Evolutionary conservation across 92 coral and sea anemone species (phyloP).

Genomic region (Parazoanthus swiftii): DNA sequence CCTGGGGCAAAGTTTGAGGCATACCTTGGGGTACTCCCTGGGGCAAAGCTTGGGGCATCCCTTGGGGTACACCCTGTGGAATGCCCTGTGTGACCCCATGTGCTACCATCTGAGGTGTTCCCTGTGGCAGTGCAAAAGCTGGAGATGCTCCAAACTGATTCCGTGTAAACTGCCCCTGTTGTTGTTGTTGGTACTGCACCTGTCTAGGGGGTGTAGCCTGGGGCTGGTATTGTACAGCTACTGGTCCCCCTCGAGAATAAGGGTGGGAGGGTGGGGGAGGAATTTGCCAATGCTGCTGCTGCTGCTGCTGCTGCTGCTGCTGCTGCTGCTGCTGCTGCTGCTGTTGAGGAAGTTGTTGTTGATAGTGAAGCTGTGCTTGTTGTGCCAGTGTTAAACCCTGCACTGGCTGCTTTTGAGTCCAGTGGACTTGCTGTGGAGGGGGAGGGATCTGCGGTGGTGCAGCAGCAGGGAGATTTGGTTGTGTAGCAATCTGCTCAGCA

Average conservation of each 20-base stretch:
- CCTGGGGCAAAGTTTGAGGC: background rate
- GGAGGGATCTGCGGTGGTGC: slow-evolving; percentile 49
- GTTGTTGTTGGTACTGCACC: slow-evolving; percentile 21
- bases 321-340: slow-evolving; percentile 21
- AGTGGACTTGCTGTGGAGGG: slow-evolving; percentile 51
- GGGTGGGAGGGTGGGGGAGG: slow-evolving; percentile 61
- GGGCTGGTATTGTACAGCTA: slow-evolving; percentile 18
- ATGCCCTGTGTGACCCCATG: slow-evolving; percentile 36
- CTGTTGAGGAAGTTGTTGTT: slow-evolving; percentile 27
- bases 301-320: background rate
- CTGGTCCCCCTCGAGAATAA: slow-evolving; percentile 36
- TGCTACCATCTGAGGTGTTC: slow-evolving; percentile 53
- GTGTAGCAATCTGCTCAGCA: slow-evolving; percentile 65
- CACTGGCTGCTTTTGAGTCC: slow-evolving; percentile 61
- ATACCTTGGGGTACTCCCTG: background rate
- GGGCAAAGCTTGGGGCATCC: background rate
- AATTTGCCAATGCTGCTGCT: slow-evolving; percentile 49
- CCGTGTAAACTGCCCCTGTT: slow-evolving; percentile 56
- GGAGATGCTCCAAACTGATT: slow-evolving; percentile 5
- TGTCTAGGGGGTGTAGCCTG: slow-evolving; percentile 54
- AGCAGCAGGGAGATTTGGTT: slow-evolving; percentile 46
- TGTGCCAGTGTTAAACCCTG: slow-evolving; percentile 51
- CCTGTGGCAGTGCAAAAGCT: slow-evolving; percentile 38
- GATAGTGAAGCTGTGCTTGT: slow-evolving; percentile 36
- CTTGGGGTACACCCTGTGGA: slow-evolving; percentile 15